A percentile compares a stretch with the other conserved stretches of the same genome.
phyloP scores from a whole-genome alignment of 2,113 vertebrate genomes.

The Aviceda subcristata region DNA sequence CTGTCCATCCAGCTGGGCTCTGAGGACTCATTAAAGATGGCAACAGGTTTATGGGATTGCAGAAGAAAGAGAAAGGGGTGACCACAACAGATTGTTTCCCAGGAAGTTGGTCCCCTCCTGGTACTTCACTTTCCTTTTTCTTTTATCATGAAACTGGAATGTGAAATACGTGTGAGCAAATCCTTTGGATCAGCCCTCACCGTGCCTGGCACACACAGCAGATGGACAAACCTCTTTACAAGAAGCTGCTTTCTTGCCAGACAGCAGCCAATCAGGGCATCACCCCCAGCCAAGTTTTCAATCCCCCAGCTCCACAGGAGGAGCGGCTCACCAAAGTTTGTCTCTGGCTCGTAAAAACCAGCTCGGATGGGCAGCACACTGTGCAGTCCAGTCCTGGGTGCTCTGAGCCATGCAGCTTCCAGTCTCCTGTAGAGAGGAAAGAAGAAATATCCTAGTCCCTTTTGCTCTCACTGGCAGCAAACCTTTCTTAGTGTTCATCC shows the following conservation, averaged over 20 bases:
- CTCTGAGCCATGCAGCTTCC: neutral
- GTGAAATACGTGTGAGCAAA: accelerated
- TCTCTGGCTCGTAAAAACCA: neutral
- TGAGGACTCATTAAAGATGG: neutral
- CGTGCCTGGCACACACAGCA: neutral
- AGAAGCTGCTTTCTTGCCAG: neutral
- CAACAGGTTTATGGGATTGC: neutral
- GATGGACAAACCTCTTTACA: neutral
- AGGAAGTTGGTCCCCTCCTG: neutral
- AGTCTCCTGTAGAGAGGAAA: neutral
- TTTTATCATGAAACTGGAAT: neutral
- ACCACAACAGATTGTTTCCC: neutral
- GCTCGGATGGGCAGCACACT: neutral
- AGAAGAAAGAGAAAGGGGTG: neutral
- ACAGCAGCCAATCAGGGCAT: neutral
- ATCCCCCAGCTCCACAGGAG: neutral
- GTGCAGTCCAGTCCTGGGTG: neutral
- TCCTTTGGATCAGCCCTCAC: neutral
- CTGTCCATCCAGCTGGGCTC: neutral
- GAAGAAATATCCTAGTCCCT: neutral
- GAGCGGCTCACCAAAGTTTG: neutral
- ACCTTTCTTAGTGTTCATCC: neutral
- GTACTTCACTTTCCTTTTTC: neutral
- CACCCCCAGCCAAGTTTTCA: neutral
- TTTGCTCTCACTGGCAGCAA: neutral